Conservation (phyloP, 1,140 invertebrate species). For the Nasonia longicornis region DNA sequence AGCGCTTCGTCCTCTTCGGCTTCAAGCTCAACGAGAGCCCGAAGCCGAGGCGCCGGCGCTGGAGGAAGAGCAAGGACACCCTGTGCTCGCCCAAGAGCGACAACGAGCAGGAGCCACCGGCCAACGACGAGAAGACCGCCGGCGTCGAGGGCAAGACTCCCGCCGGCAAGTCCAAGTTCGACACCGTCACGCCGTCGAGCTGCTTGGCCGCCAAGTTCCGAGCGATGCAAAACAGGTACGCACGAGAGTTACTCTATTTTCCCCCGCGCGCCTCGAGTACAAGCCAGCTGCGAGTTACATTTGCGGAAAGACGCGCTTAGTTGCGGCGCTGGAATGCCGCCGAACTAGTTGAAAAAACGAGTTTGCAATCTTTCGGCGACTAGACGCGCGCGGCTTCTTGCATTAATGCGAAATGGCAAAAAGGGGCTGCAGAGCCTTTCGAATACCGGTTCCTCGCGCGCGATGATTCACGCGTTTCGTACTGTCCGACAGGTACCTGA, state of each 20-base stretch:
- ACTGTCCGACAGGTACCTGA: slow-evolving; percentile 67
- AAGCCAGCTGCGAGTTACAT: too few species aligned
- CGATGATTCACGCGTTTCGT: not conserved
- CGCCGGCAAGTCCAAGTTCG: slow-evolving; percentile 50
- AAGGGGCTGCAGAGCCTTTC: too few species aligned
- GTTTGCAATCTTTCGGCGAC: not conserved
- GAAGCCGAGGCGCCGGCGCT: slow-evolving; percentile 46
- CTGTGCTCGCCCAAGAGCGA: slow-evolving; percentile 6
- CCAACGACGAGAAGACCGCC: slow-evolving; percentile 12
- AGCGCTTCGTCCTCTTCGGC: slow-evolving; percentile 59
- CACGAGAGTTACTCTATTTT: not conserved
- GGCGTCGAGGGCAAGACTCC: not conserved
- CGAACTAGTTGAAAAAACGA: not conserved
- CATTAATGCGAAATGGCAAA: too few species aligned
- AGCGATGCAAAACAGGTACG: slow-evolving; percentile 75
- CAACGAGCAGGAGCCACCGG: not conserved
- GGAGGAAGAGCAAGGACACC: slow-evolving; percentile 50
- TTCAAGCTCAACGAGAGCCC: slow-evolving; percentile 50
- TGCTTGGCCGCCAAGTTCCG: slow-evolving; percentile 78
- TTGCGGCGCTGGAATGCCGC: not conserved
- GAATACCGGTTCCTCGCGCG: too few species aligned
- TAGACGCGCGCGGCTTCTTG: too few species aligned
- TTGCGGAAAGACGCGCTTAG: too few species aligned
- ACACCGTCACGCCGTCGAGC: slow-evolving; percentile 68
- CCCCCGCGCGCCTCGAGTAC: too few species aligned